phyloP scores from a whole-genome alignment of 2,888 invertebrate species.

The Drosophila antonietae region DNA sequence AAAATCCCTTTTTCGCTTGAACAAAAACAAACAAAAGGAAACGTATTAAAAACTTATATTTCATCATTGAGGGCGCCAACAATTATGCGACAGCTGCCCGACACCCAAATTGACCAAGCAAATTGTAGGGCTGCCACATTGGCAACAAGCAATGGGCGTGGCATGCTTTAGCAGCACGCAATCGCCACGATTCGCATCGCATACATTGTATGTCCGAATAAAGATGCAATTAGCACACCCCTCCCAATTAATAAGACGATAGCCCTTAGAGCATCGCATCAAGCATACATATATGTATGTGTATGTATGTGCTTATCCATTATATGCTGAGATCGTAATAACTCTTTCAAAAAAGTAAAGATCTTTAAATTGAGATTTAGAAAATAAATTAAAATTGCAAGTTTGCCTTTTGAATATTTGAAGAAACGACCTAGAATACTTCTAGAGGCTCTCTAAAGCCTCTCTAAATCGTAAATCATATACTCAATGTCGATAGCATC shows the following conservation, averaged over 20 bases:
- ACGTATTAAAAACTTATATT: slow-evolving; percentile 61
- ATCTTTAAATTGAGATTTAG: background rate
- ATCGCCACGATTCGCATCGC: slow-evolving; percentile 12
- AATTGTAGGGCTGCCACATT: slow-evolving; percentile 57
- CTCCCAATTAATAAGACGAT: slow-evolving; percentile 10
- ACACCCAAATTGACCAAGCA: slow-evolving; percentile 45
- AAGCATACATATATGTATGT: too few species aligned
- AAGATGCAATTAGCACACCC: slow-evolving; percentile 39
- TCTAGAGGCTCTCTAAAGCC: too few species aligned
- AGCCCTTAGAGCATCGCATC: background rate
- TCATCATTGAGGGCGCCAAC: slow-evolving; percentile 68
- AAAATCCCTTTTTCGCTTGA: slow-evolving; percentile 39
- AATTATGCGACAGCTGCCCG: slow-evolving; percentile 57
- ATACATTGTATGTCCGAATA: slow-evolving; percentile 19
- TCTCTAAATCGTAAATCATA: too few species aligned
- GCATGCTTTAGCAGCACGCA: slow-evolving; percentile 46
- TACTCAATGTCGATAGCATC: background rate
- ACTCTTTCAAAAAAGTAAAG: background rate
- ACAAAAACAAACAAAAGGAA: slow-evolving; percentile 23
- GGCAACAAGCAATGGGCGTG: slow-evolving; percentile 58
- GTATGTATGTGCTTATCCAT: background rate
- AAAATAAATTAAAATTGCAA: background rate
- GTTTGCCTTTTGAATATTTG: background rate
- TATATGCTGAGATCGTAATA: background rate
- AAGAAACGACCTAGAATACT: background rate